These are phyloP conservation scores for Drosophila serrata DNA, from an alignment of 1,140 invertebrate genomes.

Conservation along the genomic window DNA sequence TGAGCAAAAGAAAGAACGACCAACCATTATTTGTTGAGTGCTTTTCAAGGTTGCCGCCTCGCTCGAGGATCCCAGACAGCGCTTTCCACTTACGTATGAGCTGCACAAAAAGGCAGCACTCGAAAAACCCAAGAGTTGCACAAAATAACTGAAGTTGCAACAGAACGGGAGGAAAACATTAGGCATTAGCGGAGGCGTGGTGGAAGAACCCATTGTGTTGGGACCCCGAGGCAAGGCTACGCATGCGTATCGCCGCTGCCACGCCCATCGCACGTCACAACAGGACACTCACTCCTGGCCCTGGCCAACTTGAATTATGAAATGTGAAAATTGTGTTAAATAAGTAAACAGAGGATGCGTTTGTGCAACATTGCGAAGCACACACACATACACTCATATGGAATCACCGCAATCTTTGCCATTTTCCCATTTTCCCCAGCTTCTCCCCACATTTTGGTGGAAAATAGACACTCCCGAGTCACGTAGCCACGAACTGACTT, in stretches of 20 bases:
- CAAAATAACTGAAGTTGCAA: constrained; percentile 33
- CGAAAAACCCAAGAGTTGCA: constrained; percentile 28
- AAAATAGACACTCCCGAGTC: constrained; percentile 50
- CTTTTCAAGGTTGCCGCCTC: constrained; percentile 69
- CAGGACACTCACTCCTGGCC: constrained; percentile 14
- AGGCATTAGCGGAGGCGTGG: constrained; percentile 9
- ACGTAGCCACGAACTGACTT: constrained; percentile 63
- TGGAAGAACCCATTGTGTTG: constrained; percentile 15
- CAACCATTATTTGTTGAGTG: constrained; percentile 74
- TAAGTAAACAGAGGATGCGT: constrained; percentile 75
- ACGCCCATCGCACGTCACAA: constrained; percentile 24
- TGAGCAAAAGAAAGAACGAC: constrained; percentile 28
- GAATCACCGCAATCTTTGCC: background rate
- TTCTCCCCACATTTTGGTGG: background rate
- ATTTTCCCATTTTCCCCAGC: constrained; percentile 3
- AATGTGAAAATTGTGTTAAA: constrained; percentile 81
- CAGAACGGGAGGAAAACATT: constrained; percentile 48
- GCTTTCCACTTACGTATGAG: constrained; percentile 61
- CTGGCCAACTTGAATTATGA: constrained; percentile 58
- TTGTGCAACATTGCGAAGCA: constrained; percentile 37
- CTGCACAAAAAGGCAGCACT: constrained; percentile 16
- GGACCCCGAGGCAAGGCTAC: constrained; percentile 42
- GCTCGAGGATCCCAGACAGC: constrained; percentile 56
- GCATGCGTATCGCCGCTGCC: constrained; percentile 61
- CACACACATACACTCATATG: constrained; percentile 15